phyloP scores from a whole-genome alignment of 2,797 vertebrate genomes.

The Poeciliopsis presidionis region DNA sequence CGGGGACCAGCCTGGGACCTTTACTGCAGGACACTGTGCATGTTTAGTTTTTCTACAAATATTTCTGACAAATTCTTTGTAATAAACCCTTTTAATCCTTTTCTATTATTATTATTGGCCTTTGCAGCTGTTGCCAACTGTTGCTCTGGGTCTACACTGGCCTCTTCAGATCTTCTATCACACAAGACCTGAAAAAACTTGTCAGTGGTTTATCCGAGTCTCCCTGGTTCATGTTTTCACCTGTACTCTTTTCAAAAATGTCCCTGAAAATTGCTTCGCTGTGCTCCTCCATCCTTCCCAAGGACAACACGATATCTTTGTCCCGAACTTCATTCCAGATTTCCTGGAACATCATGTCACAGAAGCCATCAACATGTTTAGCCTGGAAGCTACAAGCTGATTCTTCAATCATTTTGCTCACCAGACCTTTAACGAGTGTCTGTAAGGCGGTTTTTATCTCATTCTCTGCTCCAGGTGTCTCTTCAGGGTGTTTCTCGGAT shows the following conservation, averaged over 20 bases:
- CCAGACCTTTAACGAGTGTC: background rate
- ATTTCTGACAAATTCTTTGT: background rate
- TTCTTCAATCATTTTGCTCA: background rate
- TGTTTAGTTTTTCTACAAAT: background rate
- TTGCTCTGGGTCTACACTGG: background rate
- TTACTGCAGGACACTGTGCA: background rate
- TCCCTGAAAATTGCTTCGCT: background rate
- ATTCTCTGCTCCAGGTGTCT: background rate
- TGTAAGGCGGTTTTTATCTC: background rate
- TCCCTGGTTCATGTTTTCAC: background rate
- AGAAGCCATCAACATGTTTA: background rate
- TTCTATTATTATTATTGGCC: background rate
- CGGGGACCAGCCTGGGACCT: background rate
- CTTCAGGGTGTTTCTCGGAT: background rate
- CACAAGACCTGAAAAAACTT: background rate
- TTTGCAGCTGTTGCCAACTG: background rate
- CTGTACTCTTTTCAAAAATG: background rate
- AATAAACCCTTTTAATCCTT: background rate
- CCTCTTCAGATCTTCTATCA: background rate
- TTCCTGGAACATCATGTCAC: background rate
- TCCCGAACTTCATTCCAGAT: background rate
- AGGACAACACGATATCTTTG: background rate
- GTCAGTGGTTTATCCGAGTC: background rate
- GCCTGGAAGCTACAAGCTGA: background rate
- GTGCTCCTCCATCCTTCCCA: background rate